Base-by-base conservation (phyloP, 2,797 vertebrate species). In the Eulemur coronatus region DNA sequence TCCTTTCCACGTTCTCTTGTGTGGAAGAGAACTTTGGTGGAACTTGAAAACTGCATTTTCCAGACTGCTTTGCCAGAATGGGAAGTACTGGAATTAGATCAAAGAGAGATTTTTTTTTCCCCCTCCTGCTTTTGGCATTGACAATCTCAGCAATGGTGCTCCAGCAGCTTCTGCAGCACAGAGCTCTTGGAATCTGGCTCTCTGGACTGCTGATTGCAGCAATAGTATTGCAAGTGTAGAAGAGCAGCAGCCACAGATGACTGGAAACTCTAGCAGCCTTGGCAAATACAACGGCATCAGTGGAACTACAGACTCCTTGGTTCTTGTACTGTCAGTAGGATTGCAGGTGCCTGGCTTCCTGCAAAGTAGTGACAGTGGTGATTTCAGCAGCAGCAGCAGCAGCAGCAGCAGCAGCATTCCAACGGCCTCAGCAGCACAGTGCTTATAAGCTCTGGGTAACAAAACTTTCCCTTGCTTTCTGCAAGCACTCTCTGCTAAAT, bases 11-110 rank as follows among this genome's bases (percentile, higher is more conserved):
- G 67, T 22, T 78, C n/a, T 72, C 14, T 84, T 65, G 38, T 85
- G 26, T 59, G 63, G 63, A 65, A 65, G 63, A n/a, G 63, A 65
- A 65, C 33, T 65, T 65, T 9, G 17, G 67, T 41, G 28, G 20
- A 96, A 92, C 20, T 61, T 95, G 46, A 95, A 95, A 92, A 96
- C 59, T 92, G 78, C 55, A 61, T 61, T 61, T 81, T 57, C 28
- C 55, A 81, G 28, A 90, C 46, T 48, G 52, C 30, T 95, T 81
- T 97, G 41, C 61, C 82, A 92, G n/a, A 91, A 94, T 48, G 10
- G 17, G 2, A 86, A 65, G 33, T 38, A 65, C 2, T 84, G 52
- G 33, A 17, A 78, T 55, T 86, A 72, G 15, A 81, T 67, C 50
- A 92, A 55, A 93, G 38, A 65, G 4, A 70, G 17, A 10, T 50